phyloP scores from a whole-genome alignment of 2,113 vertebrate genomes.

The Condylura cristata region DNA sequence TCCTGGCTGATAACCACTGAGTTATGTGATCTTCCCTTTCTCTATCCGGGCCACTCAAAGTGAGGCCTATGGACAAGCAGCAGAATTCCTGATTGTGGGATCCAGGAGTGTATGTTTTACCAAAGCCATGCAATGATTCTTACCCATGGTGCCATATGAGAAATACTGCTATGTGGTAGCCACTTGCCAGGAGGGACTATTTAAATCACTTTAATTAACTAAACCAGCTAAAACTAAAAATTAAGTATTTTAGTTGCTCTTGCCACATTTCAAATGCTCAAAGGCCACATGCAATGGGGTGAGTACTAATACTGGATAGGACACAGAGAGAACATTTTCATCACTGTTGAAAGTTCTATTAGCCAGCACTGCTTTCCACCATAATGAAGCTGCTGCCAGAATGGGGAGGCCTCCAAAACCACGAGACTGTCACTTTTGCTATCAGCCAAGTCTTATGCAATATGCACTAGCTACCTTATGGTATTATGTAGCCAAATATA shows the following conservation, averaged over 20 bases:
- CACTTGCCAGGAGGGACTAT: background rate
- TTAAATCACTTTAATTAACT: background rate
- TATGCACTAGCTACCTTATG: background rate
- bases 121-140: background rate
- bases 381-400: background rate
- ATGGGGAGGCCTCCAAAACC: background rate
- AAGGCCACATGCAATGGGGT: background rate
- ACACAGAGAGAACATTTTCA: background rate
- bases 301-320: too few species aligned
- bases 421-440: background rate
- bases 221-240: background rate
- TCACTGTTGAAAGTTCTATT: background rate
- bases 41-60: background rate
- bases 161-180: background rate
- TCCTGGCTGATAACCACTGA: background rate
- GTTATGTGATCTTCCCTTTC: background rate
- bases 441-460: background rate
- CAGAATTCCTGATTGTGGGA: background rate
- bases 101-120: background rate
- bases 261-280: background rate
- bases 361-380: background rate
- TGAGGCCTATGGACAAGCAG: fast-evolving
- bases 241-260: background rate
- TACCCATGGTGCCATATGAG: background rate
- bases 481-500: background rate